Conservation (phyloP, 2,113 vertebrate species). For the Helogale parvula region DNA sequence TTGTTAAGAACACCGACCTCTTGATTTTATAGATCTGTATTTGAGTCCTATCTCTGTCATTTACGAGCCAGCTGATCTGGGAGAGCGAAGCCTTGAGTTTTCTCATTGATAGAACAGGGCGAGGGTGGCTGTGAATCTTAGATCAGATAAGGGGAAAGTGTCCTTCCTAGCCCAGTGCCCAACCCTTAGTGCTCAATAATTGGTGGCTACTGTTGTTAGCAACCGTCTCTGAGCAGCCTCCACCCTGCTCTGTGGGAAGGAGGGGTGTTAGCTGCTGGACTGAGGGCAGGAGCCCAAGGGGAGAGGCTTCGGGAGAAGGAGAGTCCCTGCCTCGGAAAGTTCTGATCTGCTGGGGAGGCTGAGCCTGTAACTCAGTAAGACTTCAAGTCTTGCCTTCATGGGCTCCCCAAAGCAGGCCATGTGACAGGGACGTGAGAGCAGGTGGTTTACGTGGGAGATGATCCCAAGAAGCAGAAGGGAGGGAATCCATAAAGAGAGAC, state of each 20-base stretch:
- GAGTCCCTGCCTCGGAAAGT: neutral
- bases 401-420: neutral
- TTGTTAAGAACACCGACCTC: neutral
- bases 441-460: neutral
- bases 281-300: rapidly evolving
- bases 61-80: neutral
- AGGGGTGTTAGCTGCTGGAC: neutral
- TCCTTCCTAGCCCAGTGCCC: neutral
- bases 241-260: neutral
- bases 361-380: neutral
- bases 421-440: neutral
- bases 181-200: neutral
- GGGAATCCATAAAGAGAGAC: neutral
- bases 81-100: neutral
- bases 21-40: neutral
- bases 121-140: neutral
- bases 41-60: neutral
- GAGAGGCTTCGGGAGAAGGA: neutral
- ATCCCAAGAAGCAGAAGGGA: neutral
- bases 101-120: neutral
- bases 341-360: neutral
- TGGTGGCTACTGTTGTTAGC: neutral
- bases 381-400: neutral
- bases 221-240: neutral
- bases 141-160: neutral